These are phyloP conservation scores for Brassicogethes aeneus DNA, from an alignment of 2,888 invertebrate genomes.

Conservation along the genomic window DNA sequence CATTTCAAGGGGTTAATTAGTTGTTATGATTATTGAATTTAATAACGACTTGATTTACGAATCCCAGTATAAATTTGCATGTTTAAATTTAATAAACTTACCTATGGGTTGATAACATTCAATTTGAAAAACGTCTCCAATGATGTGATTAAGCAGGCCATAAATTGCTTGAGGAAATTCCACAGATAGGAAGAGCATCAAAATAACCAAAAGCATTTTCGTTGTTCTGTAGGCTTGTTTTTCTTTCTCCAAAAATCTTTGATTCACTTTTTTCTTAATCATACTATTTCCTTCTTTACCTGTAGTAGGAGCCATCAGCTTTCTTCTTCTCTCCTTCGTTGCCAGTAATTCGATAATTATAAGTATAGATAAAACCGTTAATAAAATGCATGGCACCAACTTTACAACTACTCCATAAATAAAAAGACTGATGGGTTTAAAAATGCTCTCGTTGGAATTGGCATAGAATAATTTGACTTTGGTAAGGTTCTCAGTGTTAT, in stretches of 20 bases:
- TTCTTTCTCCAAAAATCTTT: conserved; percentile 42
- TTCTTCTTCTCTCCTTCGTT: conserved; percentile 60
- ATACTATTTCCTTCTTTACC: conserved; percentile 21
- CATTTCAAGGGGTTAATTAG: no score
- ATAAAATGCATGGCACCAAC: conserved; percentile 77
- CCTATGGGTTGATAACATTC: conserved; percentile 74
- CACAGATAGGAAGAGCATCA: conserved; percentile 77
- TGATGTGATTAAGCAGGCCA: conserved; percentile 66
- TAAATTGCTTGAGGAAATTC: conserved; percentile 82
- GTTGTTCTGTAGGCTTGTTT: conserved; percentile 76
- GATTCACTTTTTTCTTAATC: conserved; percentile 27
- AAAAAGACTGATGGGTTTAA: conserved; percentile 53
- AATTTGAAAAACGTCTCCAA: conserved; percentile 65
- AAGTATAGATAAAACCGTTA: conserved; percentile 72
- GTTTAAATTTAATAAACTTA: no score
- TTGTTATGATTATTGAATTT: no score
- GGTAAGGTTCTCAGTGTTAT: conserved; percentile 4
- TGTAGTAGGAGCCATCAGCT: conserved; percentile 46
- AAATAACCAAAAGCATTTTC: conserved; percentile 76
- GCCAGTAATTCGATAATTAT: conserved; percentile 70
- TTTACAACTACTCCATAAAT: conserved; percentile 89
- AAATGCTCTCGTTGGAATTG: conserved; percentile 13
- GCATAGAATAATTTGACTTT: conserved; percentile 19
- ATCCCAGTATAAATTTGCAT: no score
- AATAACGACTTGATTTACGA: no score